These are phyloP conservation scores for Danio choprae DNA, from an alignment of 2,797 vertebrate species.

Conservation along the genomic window DNA sequence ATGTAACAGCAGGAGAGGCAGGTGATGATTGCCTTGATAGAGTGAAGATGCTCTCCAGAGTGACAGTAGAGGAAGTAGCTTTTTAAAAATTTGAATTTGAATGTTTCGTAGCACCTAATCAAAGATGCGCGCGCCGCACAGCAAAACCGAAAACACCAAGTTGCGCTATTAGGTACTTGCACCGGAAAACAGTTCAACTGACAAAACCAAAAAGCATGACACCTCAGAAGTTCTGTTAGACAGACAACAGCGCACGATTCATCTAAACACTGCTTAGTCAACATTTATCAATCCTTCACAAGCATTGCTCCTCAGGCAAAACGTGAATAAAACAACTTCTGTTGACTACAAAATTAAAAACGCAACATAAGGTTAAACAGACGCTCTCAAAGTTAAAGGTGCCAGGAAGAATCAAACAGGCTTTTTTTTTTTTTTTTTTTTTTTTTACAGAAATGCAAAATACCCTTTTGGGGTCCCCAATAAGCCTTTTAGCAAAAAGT, in stretches of 20 bases:
- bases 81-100: conserved; percentile 62
- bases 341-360: no score
- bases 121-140: conserved; percentile 33
- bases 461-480: no score
- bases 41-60: conserved; percentile 35
- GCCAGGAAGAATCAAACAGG: no score
- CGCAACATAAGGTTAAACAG: no score
- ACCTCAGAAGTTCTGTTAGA: not conserved
- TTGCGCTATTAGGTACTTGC: conserved; percentile 22
- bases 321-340: no score
- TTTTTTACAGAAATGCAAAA: no score
- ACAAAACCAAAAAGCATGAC: conserved; percentile 45
- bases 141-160: conserved; percentile 57
- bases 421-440: no score
- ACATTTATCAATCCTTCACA: not conserved
- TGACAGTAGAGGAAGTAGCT: conserved; percentile 55
- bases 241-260: not conserved
- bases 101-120: conserved; percentile 55
- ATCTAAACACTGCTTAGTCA: not conserved
- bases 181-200: conserved; percentile 65
- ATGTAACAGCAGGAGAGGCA: conserved; percentile 46
- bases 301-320: not conserved
- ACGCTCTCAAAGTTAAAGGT: no score
- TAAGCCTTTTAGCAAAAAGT: no score
- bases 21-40: conserved; percentile 14